Percentiles rank a stretch among this genome's conserved stretches.
These are phyloP conservation scores for Eristalis arbustorum DNA, from an alignment of 2,888 invertebrate genomes.

Conservation along the genomic window DNA sequence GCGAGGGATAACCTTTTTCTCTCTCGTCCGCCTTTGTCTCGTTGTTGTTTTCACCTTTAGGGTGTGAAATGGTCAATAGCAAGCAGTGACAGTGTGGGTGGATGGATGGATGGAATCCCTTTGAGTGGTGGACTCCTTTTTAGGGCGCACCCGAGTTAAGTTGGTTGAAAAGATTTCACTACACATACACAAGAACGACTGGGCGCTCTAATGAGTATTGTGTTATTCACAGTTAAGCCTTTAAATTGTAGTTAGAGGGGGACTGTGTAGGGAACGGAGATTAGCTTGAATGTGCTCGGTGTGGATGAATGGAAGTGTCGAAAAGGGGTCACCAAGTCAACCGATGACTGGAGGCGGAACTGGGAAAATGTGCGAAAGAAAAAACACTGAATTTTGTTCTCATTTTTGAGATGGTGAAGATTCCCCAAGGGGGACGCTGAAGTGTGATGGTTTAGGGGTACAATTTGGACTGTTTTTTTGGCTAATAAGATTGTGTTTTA, in stretches of 20 bases:
- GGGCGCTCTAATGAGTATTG: conserved; percentile 32
- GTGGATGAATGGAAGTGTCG: not conserved
- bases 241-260: not conserved
- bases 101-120: conserved; percentile 24
- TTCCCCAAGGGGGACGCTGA: not conserved
- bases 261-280: not conserved
- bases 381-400: not conserved
- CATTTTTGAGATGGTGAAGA: not conserved
- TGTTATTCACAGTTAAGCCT: conserved; percentile 8
- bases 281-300: not conserved
- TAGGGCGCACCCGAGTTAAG: conserved; percentile 7
- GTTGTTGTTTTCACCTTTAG: conserved; percentile 48
- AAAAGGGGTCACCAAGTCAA: not conserved
- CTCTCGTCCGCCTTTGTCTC: not conserved
- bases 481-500: not conserved
- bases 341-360: not conserved
- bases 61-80: conserved; percentile 65
- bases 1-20: conserved; percentile 10
- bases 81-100: conserved; percentile 12
- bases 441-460: not conserved
- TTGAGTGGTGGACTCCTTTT: conserved; percentile 14
- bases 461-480: not conserved
- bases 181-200: conserved; percentile 32
- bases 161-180: conserved; percentile 50
- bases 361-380: not conserved